Evolutionary conservation across 2,888 invertebrate species (phyloP), one percentile per base, ranked within the genome.

Genomic region (Osmoderma eremita): DNA sequence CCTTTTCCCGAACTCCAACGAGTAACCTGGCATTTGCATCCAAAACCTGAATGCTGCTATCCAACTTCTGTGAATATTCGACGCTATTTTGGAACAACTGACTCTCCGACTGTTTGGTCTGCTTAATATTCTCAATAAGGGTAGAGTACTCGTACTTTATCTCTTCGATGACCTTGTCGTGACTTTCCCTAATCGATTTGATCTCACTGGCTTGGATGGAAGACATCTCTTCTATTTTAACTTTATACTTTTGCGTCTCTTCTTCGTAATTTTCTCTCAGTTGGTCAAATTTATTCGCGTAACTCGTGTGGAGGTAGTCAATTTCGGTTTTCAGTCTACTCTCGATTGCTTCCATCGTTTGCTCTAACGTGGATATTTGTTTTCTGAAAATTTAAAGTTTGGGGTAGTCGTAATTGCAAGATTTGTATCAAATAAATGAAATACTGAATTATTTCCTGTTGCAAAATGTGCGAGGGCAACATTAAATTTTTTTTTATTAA

Each of bases 261-360:
- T 74, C 68, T 36, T 76, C 73, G 65, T 80, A 75, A 63, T 79
- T 76, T 20, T 70, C 67, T 53, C 74, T 75, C 1, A 78, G 8
- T 22, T 69, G 69, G 51, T 78, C 78, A 39, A 86, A 81, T 77
- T 86, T 87, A 71, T 85, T 85, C 2, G 83, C 80, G 69, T 85
- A 86, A 70, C 83, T 83, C 71, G 83, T 84, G 0, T 83, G 80
- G 2, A 86, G 67, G 70, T 84, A 84, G 3, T 85, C 85, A 68
- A 85, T 84, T 79, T 89, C 88, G 22, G 84, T 84, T 76, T 86
- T 88, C 79, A 88, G 83, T 72, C 88, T 81, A 68, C 86, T 86
- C 76, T 89, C 89, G 0, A 86, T 80, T 72, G 86, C 84, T 65
- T 80, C 83, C 49, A 86, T 76, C 0, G 87, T 86, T 68, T 86